Base-by-base conservation (phyloP, 2,888 invertebrate genomes). In the Aplocera efformata region DNA sequence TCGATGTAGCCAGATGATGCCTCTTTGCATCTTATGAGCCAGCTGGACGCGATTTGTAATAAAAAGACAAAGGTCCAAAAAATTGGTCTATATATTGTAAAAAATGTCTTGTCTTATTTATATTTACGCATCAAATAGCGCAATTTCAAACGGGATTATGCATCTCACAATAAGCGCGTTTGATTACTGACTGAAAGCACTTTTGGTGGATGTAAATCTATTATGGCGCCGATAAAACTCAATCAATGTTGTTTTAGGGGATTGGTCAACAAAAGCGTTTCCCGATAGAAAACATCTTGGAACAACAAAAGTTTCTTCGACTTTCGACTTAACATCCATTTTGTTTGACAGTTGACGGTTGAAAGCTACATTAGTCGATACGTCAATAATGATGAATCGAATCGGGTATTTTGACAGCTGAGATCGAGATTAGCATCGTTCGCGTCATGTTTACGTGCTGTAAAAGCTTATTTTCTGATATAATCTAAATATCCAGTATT, bases 351-450 rank as follows among this genome's bases (percentile, higher is more conserved):
- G 13, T 17, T 17, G 13, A 5, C 13, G 56, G 67, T 50, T 69
- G 74, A 67, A 71, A 68, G 65, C 55, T 46, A 53, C 69, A 65
- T 73, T 70, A 75, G 55, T 61, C 53, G 55, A 51, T 42, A 59
- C 63, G 64, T 67, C 65, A 67, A 40, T 45, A 36, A 40, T 45
- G 45, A 41, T 48, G 38, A 48, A 48, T 43, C 27, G 38, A 48
- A 48, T 43, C 27, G 34, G 29, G 28, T 25, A n/a, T 10, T 10
- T 23, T 41, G 40, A 40, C 36, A 23, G 32, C 36, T 45, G 40
- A 36, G 32, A 26, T 13, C 13, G 17, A 40, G 40, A 45, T 40
- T 40, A 40, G 32, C 44, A 29, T 40, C 9, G 28, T 28, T 40
- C 10, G 26, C 6, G 26, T 21, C 10, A 17, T 33, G 24, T n/a